phyloP scores from a whole-genome alignment of 2,888 invertebrate genomes.

The Unio delphinus region DNA sequence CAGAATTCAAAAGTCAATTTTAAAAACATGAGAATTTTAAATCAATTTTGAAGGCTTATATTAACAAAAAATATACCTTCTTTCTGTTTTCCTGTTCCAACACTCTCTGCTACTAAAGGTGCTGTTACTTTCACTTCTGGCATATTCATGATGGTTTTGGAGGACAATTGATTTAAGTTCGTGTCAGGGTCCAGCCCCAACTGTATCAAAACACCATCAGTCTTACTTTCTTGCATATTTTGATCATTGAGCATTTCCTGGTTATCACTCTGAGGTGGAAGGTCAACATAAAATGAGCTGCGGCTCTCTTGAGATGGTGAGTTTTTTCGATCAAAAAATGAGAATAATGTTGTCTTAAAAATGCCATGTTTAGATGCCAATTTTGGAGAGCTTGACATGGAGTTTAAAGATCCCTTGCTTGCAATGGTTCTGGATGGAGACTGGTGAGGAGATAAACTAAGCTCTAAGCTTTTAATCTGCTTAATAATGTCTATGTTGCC shows the following conservation, averaged over 20 bases:
- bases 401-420: slow-evolving; percentile 36
- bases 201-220: slow-evolving; percentile 31
- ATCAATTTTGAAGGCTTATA: too few relatives aligned
- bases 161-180: background rate
- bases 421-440: slow-evolving; percentile 31
- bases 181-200: slow-evolving; percentile 40
- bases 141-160: slow-evolving; percentile 12
- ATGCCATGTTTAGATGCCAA: slow-evolving; percentile 35
- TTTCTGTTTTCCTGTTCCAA: background rate
- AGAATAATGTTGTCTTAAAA: slow-evolving; percentile 50
- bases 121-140: background rate
- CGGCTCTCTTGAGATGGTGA: slow-evolving; percentile 48
- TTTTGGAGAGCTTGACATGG: slow-evolving; percentile 40
- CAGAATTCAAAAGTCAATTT: too few relatives aligned
- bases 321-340: slow-evolving; percentile 56
- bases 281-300: slow-evolving; percentile 57
- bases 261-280: slow-evolving; percentile 20
- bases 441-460: slow-evolving; percentile 22
- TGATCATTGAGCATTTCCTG: background rate
- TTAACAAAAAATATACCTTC: too few relatives aligned
- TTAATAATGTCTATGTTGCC: slow-evolving; percentile 47
- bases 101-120: background rate
- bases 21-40: too few relatives aligned
- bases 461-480: slow-evolving; percentile 42
- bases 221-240: too few relatives aligned